These are phyloP conservation scores for Philotrypesis tridentata DNA, from an alignment of 1,140 invertebrate species.

Conservation along the genomic window DNA sequence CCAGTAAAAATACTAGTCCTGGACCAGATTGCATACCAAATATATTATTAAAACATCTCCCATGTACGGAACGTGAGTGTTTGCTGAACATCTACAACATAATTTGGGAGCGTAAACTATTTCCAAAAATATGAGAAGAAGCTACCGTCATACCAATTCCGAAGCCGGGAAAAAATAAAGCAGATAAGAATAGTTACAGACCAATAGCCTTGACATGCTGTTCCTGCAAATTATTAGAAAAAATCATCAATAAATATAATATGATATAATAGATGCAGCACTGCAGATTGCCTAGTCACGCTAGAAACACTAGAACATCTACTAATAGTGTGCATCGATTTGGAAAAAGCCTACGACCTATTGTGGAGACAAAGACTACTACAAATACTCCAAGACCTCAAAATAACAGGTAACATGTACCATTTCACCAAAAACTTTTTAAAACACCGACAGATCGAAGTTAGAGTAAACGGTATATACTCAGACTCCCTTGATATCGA, in stretches of 20 bases:
- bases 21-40: slow-evolving; percentile 53
- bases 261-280: too few species aligned
- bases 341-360: too few species aligned
- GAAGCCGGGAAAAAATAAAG: slow-evolving; percentile 58
- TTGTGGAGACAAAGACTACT: too few species aligned
- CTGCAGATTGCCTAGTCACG: slow-evolving; percentile 44
- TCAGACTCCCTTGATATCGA: neutral
- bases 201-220: too few species aligned
- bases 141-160: slow-evolving; percentile 59
- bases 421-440: slow-evolving; percentile 49
- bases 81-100: slow-evolving; percentile 57
- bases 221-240: slow-evolving; percentile 61
- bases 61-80: slow-evolving; percentile 43
- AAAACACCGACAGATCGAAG: slow-evolving; percentile 21
- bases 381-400: slow-evolving; percentile 3
- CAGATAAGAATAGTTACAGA: slow-evolving; percentile 25
- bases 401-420: neutral
- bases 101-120: slow-evolving; percentile 52
- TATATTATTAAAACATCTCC: slow-evolving; percentile 55
- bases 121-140: slow-evolving; percentile 57
- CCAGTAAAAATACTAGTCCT: slow-evolving; percentile 41
- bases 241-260: slow-evolving; percentile 52
- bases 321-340: slow-evolving; percentile 49
- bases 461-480: neutral
- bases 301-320: slow-evolving; percentile 48